A percentile compares a stretch with the other conserved stretches of the same genome.
These are phyloP conservation scores for Emmelina monodactyla DNA, from an alignment of 2,888 invertebrate genomes.

Conservation along the genomic window DNA sequence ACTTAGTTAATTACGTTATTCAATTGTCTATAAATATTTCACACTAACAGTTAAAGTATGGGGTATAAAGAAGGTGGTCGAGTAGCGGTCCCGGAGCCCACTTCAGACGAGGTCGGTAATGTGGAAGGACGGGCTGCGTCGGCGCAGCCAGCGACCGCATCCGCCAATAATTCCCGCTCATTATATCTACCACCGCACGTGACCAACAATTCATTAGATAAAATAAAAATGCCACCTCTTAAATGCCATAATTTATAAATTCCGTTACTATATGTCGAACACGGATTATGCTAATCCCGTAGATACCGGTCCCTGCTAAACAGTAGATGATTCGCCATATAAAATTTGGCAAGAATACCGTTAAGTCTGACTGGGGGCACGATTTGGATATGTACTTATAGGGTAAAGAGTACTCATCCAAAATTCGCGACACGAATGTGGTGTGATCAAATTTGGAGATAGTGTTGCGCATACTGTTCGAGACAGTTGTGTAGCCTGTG, in stretches of 20 bases:
- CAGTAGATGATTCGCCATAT: conserved; percentile 12
- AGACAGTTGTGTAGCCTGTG: too few relatives aligned
- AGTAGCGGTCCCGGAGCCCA: conserved; percentile 22
- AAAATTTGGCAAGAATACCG: conserved; percentile 31
- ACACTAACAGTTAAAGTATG: too few relatives aligned
- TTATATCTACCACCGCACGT: conserved; percentile 23
- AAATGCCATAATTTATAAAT: conserved; percentile 7
- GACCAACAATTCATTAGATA: conserved; percentile 9
- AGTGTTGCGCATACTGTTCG: too few relatives aligned
- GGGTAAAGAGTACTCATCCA: conserved; percentile 21
- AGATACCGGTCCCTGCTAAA: conserved; percentile 19
- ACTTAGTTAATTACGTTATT: too few relatives aligned
- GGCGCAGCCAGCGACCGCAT: conserved; percentile 33
- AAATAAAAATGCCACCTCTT: neutral
- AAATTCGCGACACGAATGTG: conserved; percentile 44
- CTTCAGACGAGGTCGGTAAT: conserved; percentile 30
- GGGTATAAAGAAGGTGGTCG: conserved; percentile 7
- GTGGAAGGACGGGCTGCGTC: conserved; percentile 31
- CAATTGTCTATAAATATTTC: too few relatives aligned
- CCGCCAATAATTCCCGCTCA: conserved; percentile 20
- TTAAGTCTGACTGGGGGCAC: conserved; percentile 32
- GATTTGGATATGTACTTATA: conserved; percentile 28
- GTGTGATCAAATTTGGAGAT: conserved; percentile 35
- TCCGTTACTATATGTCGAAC: conserved; percentile 21
- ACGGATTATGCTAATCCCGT: conserved; percentile 17